A percentile compares a stretch with the other conserved stretches of the same genome.
Evolutionary conservation across 1,140 invertebrate genomes (phyloP).

Genomic region (Palaemon carinicauda): DNA sequence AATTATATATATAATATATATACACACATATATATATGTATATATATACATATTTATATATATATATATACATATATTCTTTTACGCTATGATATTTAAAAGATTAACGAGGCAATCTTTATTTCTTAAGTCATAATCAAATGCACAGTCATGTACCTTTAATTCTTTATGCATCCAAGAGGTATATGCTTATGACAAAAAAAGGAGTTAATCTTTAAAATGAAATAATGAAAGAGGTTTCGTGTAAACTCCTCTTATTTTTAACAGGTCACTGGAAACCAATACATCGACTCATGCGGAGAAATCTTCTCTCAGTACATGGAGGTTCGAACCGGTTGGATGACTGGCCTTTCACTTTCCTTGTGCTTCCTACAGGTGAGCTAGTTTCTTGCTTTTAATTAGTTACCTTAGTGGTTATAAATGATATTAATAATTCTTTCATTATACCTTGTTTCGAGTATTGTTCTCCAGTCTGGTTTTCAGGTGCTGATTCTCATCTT

Average conservation of each 20-base stretch:
- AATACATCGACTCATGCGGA: conserved; percentile 85
- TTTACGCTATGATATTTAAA: neutral
- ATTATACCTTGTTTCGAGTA: no score
- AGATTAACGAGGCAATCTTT: neutral
- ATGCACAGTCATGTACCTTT: no score
- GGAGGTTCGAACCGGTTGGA: conserved; percentile 81
- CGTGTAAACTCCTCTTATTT: neutral
- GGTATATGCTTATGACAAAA: no score
- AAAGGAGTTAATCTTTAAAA: neutral
- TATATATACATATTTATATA: neutral
- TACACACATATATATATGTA: no score
- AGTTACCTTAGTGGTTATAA: no score
- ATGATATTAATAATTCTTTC: no score
- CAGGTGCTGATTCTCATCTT: neutral
- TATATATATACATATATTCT: neutral
- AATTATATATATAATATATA: no score
- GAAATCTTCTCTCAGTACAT: conserved; percentile 86
- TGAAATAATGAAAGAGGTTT: no score
- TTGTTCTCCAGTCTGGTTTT: no score
- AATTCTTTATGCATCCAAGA: no score
- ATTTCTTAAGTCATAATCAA: neutral
- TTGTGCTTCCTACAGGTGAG: conserved; percentile 59
- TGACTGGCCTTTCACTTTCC: conserved; percentile 79
- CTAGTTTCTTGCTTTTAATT: neutral
- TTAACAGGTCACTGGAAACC: conserved; percentile 78